Evolutionary conservation across 53 echinoderm and acorn worm species (phyloP), one percentile per base, ranked within the genome.

Genomic region (Patiria pectinifera): DNA sequence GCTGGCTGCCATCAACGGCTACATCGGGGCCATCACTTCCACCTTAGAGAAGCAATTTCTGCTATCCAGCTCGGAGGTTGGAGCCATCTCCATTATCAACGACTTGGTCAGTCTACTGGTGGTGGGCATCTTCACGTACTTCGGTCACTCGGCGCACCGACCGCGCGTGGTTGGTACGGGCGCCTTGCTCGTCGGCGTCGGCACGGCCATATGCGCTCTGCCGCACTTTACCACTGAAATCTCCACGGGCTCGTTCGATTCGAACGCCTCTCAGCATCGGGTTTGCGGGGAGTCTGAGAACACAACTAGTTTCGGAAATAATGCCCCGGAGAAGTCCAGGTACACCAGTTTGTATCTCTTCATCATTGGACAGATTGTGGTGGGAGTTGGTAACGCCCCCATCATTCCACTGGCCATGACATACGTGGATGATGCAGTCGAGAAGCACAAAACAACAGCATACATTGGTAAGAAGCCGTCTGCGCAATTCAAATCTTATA

Each of bases 341-440:
- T 58, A 35, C 58, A 24, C 58, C 59, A 82, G 23, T 19, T 24
- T 82, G 58, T 82, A 53, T 82, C 59, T 72, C 72, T 72, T 91
- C 69, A 82, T 91, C 22, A 91, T 91, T 48, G 91, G 91, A 16
- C 81, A 91, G 46, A 47, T 91, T 81, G n/a, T 91, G 14, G 82
- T 82, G 19, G 91, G 91, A 7, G 71, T 91, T 69, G 91, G 91
- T 11, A 62, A 46, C 48, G 82, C 91, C 22, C 82, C 82, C 18
- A 62, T 91, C 70, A 82, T 82, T 48, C 91, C 91, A 7, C 24
- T 91, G 82, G 82, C 82, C 46, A 91, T 82, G 69, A 91, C 91
- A 9, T 82, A 81, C 47, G 45, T 91, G n/a, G 91, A 91, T 82
- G 91, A 91, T 82, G 91, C 91, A 5, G 91, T 91, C 24, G 82